These are phyloP conservation scores for Manacus vitellinus DNA, from an alignment of 2,113 vertebrate genomes.

Conservation along the genomic window DNA sequence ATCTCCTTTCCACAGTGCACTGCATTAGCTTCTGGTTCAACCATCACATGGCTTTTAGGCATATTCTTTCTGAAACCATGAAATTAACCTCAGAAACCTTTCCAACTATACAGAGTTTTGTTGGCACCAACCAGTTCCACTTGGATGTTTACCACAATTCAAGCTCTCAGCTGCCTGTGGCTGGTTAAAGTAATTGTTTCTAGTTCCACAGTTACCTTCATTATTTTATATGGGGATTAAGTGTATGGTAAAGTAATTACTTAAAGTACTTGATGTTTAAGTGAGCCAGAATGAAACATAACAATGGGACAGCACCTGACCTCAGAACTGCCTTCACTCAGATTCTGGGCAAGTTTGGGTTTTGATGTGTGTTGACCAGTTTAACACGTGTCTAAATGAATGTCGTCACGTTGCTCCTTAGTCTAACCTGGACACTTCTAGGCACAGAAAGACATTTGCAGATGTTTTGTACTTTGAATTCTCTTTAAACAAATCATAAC, in stretches of 20 bases:
- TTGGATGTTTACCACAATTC: background rate
- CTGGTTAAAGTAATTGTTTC: background rate
- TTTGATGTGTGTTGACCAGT: background rate
- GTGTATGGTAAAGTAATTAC: background rate
- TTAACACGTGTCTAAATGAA: background rate
- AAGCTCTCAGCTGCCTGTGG: background rate
- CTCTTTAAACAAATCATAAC: too few relatives aligned
- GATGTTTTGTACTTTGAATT: background rate
- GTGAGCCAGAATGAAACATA: background rate
- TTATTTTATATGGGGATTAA: background rate
- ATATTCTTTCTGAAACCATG: background rate
- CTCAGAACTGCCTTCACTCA: background rate
- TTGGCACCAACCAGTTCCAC: background rate
- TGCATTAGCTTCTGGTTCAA: background rate
- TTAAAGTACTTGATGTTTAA: background rate
- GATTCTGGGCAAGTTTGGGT: background rate
- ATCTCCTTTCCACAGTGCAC: background rate
- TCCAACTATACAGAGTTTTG: background rate
- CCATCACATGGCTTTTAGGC: background rate
- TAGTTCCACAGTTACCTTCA: background rate
- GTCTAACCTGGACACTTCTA: background rate
- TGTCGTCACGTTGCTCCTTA: background rate
- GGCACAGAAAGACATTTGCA: background rate
- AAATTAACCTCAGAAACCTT: background rate
- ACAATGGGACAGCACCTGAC: background rate